A percentile compares a stretch with the other conserved stretches of the same genome.
These are phyloP conservation scores for Archivesica marissinica DNA, from an alignment of 1,140 invertebrate species.

Conservation along the genomic window DNA sequence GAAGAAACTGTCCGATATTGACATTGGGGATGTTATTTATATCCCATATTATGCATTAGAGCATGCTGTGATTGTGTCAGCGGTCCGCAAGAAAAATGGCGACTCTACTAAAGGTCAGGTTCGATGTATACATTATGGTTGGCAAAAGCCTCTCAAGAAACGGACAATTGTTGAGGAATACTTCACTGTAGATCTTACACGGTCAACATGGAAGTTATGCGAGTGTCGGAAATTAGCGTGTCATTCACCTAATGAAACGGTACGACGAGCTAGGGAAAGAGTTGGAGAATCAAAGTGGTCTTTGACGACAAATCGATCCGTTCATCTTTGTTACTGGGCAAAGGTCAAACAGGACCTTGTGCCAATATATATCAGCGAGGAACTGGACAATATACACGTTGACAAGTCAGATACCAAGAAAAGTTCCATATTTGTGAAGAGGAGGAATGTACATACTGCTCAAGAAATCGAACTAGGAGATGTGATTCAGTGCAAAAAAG, in stretches of 20 bases:
- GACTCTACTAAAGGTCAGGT: background rate
- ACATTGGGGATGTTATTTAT: background rate
- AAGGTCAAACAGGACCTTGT: background rate
- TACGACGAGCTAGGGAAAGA: background rate
- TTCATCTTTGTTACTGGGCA: slow-evolving; percentile 49
- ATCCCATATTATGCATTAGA: background rate
- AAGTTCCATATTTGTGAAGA: background rate
- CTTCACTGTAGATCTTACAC: background rate
- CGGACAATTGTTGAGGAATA: background rate
- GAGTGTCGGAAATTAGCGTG: background rate
- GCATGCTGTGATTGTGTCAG: background rate
- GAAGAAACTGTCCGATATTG: background rate
- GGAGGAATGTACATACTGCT: background rate
- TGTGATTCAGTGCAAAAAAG: background rate
- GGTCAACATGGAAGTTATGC: background rate
- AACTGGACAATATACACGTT: background rate
- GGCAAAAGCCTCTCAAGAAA: background rate
- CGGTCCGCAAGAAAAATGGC: background rate
- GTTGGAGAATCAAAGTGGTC: slow-evolving; percentile 38
- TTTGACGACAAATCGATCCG: background rate
- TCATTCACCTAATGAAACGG: background rate
- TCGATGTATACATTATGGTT: slow-evolving; percentile 12
- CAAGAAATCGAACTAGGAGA: slow-evolving; percentile 4
- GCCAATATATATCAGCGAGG: background rate
- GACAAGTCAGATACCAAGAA: background rate